Evolutionary conservation across 2,888 invertebrate species (phyloP).

Genomic region (Dichetophora obliterata): DNA sequence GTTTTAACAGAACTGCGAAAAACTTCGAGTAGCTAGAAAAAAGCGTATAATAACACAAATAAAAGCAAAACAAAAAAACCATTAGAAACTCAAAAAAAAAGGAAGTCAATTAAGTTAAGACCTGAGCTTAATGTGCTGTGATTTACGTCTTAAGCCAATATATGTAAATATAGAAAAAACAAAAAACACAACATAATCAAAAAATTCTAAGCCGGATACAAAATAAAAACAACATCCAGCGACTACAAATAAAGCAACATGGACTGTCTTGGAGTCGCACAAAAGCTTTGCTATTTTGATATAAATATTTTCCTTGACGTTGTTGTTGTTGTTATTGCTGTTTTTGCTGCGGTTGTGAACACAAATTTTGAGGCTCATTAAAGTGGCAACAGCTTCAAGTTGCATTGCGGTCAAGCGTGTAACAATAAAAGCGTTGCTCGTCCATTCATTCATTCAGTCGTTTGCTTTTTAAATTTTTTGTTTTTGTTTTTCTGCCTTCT

Average conservation of each 20-base stretch:
- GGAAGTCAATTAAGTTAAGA: slow-evolving; percentile 8
- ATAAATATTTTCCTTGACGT: slow-evolving; percentile 1
- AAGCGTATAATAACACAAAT: too few relatives aligned
- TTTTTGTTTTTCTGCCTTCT: too few relatives aligned
- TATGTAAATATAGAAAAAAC: neutral
- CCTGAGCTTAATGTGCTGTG: neutral
- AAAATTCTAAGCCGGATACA: too few relatives aligned
- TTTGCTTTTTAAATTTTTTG: neutral
- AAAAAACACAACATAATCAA: too few relatives aligned
- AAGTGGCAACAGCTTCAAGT: slow-evolving; percentile 7
- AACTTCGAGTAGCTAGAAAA: too few relatives aligned
- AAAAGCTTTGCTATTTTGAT: too few relatives aligned
- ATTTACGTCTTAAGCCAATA: neutral
- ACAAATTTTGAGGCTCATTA: slow-evolving; percentile 18
- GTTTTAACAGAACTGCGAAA: neutral
- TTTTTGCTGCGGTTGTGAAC: neutral
- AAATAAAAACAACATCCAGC: neutral
- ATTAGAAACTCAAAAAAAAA: neutral
- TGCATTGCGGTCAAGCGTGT: slow-evolving; percentile 13
- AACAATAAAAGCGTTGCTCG: neutral
- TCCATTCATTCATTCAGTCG: neutral
- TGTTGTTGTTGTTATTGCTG: neutral
- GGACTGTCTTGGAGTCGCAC: too few relatives aligned
- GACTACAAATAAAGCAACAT: too few relatives aligned
- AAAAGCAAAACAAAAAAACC: neutral